Evolutionary conservation across 2,797 vertebrate genomes (phyloP), one percentile per base, ranked within the genome.

Genomic region (Pteropus rufus): DNA sequence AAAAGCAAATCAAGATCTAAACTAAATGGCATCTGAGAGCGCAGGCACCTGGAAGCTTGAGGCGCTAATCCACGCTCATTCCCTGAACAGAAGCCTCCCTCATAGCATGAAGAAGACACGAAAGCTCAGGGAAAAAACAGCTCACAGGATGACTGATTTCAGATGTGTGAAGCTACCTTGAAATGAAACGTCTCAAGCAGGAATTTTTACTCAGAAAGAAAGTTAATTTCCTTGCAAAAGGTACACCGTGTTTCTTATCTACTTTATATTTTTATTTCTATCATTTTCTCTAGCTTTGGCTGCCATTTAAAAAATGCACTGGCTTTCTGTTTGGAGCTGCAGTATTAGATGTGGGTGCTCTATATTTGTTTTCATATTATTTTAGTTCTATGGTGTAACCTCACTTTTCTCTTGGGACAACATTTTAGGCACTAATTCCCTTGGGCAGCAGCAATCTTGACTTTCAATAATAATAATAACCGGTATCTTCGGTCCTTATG

Each of bases 181-280:
- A 56, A 81, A 92, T 9, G 73, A 91, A 76, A 21, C 1, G 2
- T 67, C 41, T 81, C 56, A 49, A 31, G 36, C 80, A 91, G 86
- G 24, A 21, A 16, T 41, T 72, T 92, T 77, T 12, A 36, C 12
- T 72, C 31, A 41, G 82, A 31, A 86, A 69, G 39, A 69, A 80
- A 80, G 54, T 41, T 29, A 86, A 49, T 41, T 70, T 70, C 54
- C 84, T 31, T 67, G n/a, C 7, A 65, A 21, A 81, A 65, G 16
- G 16, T 67, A 65, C 31, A n/a, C 9, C 64, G 60, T 46, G 19
- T 54, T 76, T 82, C 24, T 41, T 86, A 49, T 16, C 44, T 79
- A 58, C n/a, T 83, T 96, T 49, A 41, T 7, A 70, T n/a, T 89
- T 94, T 92, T 76, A 76, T 77, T 89, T 81, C 60, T 76, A 54